These are phyloP conservation scores for Holotrichia oblita DNA, from an alignment of 1,140 invertebrate species.

Conservation along the genomic window DNA sequence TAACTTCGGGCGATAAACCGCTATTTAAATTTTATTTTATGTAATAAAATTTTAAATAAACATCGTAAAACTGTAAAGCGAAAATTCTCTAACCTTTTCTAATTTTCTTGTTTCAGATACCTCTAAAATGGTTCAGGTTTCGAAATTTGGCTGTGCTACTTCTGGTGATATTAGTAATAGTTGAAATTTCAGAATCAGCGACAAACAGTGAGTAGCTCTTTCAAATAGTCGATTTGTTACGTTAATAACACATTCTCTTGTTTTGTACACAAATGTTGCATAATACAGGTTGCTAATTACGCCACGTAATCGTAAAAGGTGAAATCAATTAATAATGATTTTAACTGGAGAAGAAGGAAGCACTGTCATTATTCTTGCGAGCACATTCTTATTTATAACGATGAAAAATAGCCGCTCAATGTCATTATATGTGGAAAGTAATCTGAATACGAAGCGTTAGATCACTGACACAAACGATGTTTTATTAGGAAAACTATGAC, in stretches of 20 bases:
- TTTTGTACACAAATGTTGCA: neutral
- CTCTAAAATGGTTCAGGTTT: conserved; percentile 45
- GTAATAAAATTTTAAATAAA: neutral
- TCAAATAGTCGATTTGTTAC: neutral
- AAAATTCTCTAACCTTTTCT: neutral
- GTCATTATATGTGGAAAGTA: too few relatives aligned
- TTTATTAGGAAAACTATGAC: too few relatives aligned
- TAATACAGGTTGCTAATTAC: neutral
- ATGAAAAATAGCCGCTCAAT: too few relatives aligned
- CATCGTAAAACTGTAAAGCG: neutral
- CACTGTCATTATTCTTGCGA: too few relatives aligned
- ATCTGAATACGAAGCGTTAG: too few relatives aligned
- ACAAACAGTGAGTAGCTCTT: conserved; percentile 40
- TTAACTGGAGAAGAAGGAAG: too few relatives aligned
- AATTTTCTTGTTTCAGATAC: conserved; percentile 46
- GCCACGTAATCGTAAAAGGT: too few relatives aligned
- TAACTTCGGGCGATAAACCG: neutral
- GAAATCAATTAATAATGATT: too few relatives aligned
- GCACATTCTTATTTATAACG: too few relatives aligned
- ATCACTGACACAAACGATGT: too few relatives aligned
- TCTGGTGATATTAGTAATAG: conserved; percentile 45
- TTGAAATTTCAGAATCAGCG: conserved; percentile 44
- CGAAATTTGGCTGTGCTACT: conserved; percentile 47
- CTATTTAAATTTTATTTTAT: conserved; percentile 9
- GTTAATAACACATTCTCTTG: neutral